These are phyloP conservation scores for Merops nubicus DNA, from an alignment of 2,113 vertebrate species.

Conservation along the genomic window DNA sequence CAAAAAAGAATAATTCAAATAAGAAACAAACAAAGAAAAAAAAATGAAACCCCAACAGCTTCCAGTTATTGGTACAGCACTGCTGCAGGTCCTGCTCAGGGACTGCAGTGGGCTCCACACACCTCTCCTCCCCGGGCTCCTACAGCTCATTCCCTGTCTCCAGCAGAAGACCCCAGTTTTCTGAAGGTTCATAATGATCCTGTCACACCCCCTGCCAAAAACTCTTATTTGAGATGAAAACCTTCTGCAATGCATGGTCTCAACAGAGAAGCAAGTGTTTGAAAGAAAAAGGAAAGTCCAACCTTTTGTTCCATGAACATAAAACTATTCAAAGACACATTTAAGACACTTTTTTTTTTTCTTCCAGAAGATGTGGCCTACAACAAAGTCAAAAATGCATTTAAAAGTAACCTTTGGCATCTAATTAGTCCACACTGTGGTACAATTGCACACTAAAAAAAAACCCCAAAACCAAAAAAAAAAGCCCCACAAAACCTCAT, in stretches of 20 bases:
- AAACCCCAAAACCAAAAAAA: neutral
- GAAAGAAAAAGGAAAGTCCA: neutral
- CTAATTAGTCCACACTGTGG: neutral
- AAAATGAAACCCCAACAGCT: slow-evolving; percentile 21
- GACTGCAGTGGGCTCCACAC: neutral
- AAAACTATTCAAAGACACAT: neutral
- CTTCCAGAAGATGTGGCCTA: neutral
- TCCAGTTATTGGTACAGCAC: slow-evolving; percentile 76
- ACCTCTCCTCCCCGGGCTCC: neutral
- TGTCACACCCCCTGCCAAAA: neutral
- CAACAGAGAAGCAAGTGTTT: neutral
- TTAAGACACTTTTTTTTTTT: neutral
- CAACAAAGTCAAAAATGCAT: neutral
- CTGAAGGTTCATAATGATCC: neutral
- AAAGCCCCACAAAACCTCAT: neutral
- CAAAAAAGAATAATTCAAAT: no score
- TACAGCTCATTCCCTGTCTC: neutral
- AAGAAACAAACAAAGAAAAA: neutral
- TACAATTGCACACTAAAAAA: neutral
- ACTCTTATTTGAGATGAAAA: neutral
- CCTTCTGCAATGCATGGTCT: neutral
- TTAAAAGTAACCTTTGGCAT: slow-evolving; percentile 16
- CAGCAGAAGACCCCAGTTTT: neutral
- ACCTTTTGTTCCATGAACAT: neutral
- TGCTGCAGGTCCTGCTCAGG: neutral